These are phyloP conservation scores for Epinotia demarniana DNA, from an alignment of 2,888 invertebrate genomes.

Conservation along the genomic window DNA sequence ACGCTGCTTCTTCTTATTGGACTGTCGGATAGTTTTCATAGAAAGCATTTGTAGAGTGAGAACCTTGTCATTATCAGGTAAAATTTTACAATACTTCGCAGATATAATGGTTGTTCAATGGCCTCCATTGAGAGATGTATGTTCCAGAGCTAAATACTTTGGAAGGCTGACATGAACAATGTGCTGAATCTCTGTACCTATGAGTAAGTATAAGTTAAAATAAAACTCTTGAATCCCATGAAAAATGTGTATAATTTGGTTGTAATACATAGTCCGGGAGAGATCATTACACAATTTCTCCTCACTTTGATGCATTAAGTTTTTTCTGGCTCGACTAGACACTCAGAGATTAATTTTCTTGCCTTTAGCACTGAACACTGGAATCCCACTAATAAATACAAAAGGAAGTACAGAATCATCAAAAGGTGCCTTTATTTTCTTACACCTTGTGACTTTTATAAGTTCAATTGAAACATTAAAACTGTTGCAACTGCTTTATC, in stretches of 20 bases:
- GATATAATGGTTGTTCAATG: conserved; percentile 97
- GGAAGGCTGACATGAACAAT: conserved; percentile 87
- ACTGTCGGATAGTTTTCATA: conserved; percentile 93
- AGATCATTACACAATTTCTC: conserved; percentile 35
- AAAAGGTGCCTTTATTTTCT: background rate
- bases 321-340: conserved; percentile 36
- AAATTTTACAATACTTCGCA: conserved; percentile 92
- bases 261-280: conserved; percentile 36
- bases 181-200: background rate
- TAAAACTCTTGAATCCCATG: conserved; percentile 56
- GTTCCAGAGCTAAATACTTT: conserved; percentile 89
- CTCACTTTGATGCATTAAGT: conserved; percentile 26
- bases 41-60: conserved; percentile 98
- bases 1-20: conserved; percentile 87
- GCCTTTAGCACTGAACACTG: conserved; percentile 10
- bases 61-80: conserved; percentile 94
- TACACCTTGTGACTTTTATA: background rate
- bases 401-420: background rate
- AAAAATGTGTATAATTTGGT: conserved; percentile 61
- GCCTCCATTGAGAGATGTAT: conserved; percentile 89
- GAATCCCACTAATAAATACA: background rate
- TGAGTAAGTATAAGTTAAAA: conserved; percentile 36
- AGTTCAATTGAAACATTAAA: conserved; percentile 1
- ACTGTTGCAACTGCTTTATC: background rate
- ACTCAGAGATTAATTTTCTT: conserved; percentile 10